Evolutionary conservation across 2,888 invertebrate species (phyloP).

Genomic region (Cosmia trapezina): DNA sequence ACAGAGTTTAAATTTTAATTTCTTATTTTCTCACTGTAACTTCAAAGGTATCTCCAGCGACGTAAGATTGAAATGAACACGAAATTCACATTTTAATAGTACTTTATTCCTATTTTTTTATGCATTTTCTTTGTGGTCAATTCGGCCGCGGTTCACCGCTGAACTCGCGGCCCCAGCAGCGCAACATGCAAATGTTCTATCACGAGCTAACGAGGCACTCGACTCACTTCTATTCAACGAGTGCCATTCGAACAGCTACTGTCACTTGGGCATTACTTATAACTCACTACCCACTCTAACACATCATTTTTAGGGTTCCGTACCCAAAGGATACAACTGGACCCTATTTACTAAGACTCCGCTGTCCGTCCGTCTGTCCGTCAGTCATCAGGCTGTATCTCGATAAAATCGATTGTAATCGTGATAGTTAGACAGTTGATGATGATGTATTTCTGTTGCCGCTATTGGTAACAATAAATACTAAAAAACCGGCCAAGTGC

Average conservation of each 20-base stretch:
- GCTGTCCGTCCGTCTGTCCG: no score
- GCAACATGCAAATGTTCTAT: slow-evolving; percentile 60
- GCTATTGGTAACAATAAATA: no score
- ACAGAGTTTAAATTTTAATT: no score
- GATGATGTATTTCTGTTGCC: no score
- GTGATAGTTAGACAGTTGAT: no score
- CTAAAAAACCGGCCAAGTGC: no score
- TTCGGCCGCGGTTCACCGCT: not conserved
- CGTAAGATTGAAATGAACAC: not conserved
- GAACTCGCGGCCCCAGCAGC: not conserved
- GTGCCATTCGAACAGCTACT: slow-evolving; percentile 50
- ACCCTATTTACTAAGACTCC: no score
- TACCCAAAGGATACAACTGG: no score
- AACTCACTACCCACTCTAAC: slow-evolving; percentile 10
- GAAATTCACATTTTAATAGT: no score
- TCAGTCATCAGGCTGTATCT: no score
- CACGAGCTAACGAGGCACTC: slow-evolving; percentile 60
- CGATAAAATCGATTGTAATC: no score
- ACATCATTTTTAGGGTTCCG: slow-evolving; percentile 30
- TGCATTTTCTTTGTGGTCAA: not conserved
- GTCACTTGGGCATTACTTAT: slow-evolving; percentile 40
- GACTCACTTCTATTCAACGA: slow-evolving; percentile 55
- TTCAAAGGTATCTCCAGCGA: not conserved
- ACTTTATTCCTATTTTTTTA: not conserved
- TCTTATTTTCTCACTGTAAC: not conserved